These are phyloP conservation scores for Dinocampus coccinellae DNA, from an alignment of 2,888 invertebrate genomes.

Conservation along the genomic window DNA sequence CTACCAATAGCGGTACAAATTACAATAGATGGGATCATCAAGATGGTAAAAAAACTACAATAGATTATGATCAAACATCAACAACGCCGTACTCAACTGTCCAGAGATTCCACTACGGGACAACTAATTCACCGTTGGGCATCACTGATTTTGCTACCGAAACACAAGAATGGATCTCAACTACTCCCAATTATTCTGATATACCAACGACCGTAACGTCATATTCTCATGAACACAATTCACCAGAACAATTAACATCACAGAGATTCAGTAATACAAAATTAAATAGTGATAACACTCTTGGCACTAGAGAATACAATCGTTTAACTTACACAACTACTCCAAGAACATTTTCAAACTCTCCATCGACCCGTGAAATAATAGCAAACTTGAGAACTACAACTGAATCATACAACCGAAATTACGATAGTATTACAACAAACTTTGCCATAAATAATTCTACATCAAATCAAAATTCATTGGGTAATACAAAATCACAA, in stretches of 20 bases:
- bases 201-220: neutral
- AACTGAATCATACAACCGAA: constrained; percentile 15
- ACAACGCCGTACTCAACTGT: constrained; percentile 45
- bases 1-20: constrained; percentile 48
- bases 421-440: constrained; percentile 8
- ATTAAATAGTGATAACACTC: constrained; percentile 40
- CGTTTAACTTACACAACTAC: constrained; percentile 35
- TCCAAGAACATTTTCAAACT: constrained; percentile 21
- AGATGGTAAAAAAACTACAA: constrained; percentile 42
- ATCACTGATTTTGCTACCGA: neutral
- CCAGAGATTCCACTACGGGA: constrained; percentile 37
- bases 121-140: constrained; percentile 6
- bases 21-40: constrained; percentile 47
- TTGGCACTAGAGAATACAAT: constrained; percentile 1
- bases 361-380: constrained; percentile 25
- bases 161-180: neutral
- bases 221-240: neutral
- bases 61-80: constrained; percentile 45
- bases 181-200: constrained; percentile 4
- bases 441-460: constrained; percentile 29
- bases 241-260: neutral
- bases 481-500: constrained; percentile 13
- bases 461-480: constrained; percentile 34
- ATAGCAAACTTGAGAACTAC: constrained; percentile 32
- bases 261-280: constrained; percentile 42